Conservation (phyloP, 1,140 invertebrate genomes). For the Sarcophaga peregrina region DNA sequence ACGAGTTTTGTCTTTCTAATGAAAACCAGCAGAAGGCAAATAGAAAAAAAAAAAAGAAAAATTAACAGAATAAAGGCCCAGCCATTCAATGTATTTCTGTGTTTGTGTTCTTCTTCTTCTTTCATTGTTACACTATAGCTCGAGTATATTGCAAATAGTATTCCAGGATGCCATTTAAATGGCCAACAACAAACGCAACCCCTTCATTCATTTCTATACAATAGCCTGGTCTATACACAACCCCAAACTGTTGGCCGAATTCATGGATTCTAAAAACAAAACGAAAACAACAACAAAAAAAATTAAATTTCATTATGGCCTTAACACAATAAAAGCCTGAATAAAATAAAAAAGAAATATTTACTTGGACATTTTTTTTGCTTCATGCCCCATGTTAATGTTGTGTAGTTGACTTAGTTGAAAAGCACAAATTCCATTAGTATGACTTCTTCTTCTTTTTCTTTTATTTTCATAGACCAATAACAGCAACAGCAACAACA, state of each 20-base stretch:
- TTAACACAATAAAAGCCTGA: not conserved
- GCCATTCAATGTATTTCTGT: constrained; percentile 29
- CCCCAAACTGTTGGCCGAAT: not conserved
- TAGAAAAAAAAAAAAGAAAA: no score
- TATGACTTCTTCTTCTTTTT: not conserved
- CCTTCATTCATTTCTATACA: not conserved
- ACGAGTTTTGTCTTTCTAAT: not conserved
- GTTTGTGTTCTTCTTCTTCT: constrained; percentile 6
- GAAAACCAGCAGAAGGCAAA: not conserved
- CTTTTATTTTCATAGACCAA: no score
- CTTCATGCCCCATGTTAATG: not conserved
- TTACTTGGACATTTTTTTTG: not conserved
- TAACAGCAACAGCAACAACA: no score
- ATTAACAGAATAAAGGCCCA: not conserved
- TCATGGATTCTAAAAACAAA: no score
- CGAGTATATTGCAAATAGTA: not conserved
- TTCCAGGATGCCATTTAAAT: not conserved
- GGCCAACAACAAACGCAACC: constrained; percentile 41
- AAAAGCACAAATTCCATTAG: constrained; percentile 12
- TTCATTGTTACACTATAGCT: not conserved
- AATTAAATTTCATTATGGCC: not conserved
- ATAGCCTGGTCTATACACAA: not conserved
- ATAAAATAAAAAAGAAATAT: not conserved
- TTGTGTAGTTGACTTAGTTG: not conserved
- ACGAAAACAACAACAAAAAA: not conserved